phyloP scores from a whole-genome alignment of 2,797 vertebrate species.

The Pantherophis alleghaniensis region DNA sequence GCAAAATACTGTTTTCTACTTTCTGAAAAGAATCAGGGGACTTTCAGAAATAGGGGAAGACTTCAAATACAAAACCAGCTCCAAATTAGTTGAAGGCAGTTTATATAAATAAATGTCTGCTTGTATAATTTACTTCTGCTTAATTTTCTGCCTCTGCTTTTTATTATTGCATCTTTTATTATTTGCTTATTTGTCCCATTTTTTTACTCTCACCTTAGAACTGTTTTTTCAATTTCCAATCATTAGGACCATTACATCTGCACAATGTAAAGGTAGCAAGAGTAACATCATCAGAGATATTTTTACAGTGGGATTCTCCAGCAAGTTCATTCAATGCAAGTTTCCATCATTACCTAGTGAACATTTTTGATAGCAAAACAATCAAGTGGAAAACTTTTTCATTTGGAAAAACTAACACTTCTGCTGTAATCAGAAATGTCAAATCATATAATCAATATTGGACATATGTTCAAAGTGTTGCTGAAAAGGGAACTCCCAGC shows the following conservation, averaged over 20 bases:
- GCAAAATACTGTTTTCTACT: background rate
- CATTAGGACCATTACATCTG: conserved; percentile 77
- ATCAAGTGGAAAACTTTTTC: conserved; percentile 57
- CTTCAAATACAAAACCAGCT: background rate
- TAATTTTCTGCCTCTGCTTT: background rate
- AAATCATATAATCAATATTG: conserved; percentile 76
- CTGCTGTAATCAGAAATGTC: conserved; percentile 66
- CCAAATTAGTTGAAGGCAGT: background rate
- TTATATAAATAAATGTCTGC: background rate
- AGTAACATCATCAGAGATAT: conserved; percentile 75
- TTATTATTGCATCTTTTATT: background rate
- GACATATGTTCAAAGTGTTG: conserved; percentile 76
- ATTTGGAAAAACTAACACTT: conserved; percentile 69
- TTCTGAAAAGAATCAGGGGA: background rate
- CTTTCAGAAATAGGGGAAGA: background rate
- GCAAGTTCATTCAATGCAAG: conserved; percentile 41
- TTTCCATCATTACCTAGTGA: conserved; percentile 76
- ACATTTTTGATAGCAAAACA: conserved; percentile 70
- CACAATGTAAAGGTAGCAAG: conserved; percentile 68
- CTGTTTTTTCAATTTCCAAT: conserved; percentile 9
- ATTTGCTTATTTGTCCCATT: background rate
- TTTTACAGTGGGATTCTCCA: conserved; percentile 75
- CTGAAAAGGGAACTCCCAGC: conserved; percentile 76
- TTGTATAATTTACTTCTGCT: background rate
- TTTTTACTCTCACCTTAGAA: background rate